Base-by-base conservation (phyloP, 1,140 invertebrate species). In the Aphidius ervi region DNA sequence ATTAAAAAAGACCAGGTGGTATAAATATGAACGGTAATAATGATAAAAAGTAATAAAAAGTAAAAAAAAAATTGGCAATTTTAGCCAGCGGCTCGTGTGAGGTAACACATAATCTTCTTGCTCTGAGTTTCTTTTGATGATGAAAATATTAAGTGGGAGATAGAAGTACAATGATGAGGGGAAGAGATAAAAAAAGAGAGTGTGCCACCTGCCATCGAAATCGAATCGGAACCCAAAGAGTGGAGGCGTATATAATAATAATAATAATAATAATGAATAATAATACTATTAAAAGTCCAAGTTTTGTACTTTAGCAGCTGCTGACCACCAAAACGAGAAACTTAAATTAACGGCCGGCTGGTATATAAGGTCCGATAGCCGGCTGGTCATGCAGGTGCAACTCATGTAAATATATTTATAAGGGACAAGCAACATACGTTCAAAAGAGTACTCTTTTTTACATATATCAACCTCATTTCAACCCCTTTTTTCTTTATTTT, bases 261-360 rank as follows among this genome's bases (percentile, higher is more conserved):
- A 31, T 16, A 16, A 10, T 45, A 31, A 48, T 46, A 46, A 20
- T 16, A 48, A 48, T 48, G 46, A 20, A 48, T 48, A 48, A 48
- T 16, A 48, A 48, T 16, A 48, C 23, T 20, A 48, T 54, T 39
- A 46, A 23, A n/a, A 49, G 53, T 46, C 46, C 47, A 47, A 48
- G 48, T 37, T 45, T 67, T 31, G 4, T 31, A 31, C 23, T 3
- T 67, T 66, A 68, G 72, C 77, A 78, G 76, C 76, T 79, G 77
- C 74, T 66, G 60, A 66, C 69, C 72, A 69, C 66, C 67, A 73
- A 70, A 76, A 75, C 68, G 71, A 72, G 67, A 70, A 71, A 68
- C 70, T 72, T 65, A 72, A 74, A 69, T 70, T 69, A 68, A 61
- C 59, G 66, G 65, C 68, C 69, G 66, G 70, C 64, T 67, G 68